A percentile compares a stretch with the other conserved stretches of the same genome.
phyloP scores from a whole-genome alignment of 2,888 invertebrate genomes.

The Leucania comma region DNA sequence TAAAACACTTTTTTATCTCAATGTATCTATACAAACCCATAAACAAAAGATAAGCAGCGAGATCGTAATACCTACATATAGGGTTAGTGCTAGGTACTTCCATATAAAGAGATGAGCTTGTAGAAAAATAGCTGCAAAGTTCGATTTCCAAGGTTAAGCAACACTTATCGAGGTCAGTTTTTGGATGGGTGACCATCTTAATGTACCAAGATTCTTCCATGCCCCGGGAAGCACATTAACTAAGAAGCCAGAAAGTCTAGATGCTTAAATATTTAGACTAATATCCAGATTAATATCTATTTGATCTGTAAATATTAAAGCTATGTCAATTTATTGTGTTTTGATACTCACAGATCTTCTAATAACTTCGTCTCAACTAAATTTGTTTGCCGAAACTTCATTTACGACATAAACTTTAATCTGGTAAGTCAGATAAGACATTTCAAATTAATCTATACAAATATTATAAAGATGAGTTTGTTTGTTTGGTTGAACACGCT shows the following conservation, averaged over 20 bases:
- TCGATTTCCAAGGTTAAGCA: no score
- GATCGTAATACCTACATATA: slow-evolving; percentile 1
- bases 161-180: no score
- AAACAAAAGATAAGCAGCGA: slow-evolving; percentile 2
- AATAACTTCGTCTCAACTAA: not conserved
- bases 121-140: no score
- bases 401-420: not conserved
- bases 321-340: not conserved
- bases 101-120: not conserved
- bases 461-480: no score
- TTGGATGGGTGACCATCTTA: no score
- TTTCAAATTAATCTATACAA: not conserved
- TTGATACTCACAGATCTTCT: not conserved
- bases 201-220: no score
- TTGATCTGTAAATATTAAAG: slow-evolving; percentile 9
- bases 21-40: not conserved
- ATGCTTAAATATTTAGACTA: no score
- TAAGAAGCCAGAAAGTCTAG: no score
- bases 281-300: not conserved
- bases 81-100: slow-evolving; percentile 11
- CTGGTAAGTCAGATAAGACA: not conserved
- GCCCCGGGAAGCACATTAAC: no score
- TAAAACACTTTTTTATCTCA: not conserved
- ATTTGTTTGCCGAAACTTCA: not conserved
- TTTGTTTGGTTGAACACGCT: no score